Base-by-base conservation (phyloP, 2,888 invertebrate species). In the Ernsta delagoae region DNA sequence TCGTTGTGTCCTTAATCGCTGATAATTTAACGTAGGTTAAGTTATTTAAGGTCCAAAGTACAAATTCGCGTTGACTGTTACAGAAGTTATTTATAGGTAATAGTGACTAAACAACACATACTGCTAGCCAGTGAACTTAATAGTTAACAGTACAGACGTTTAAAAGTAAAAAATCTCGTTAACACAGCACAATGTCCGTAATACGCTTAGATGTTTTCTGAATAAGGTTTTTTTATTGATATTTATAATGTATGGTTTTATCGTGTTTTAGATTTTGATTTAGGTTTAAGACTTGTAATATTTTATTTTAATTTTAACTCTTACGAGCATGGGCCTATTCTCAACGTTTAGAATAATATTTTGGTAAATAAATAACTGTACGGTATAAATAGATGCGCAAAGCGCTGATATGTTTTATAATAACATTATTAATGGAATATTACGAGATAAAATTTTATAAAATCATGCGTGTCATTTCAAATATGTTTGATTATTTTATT, bases 181-280 rank as follows among this genome's bases (percentile, higher is more conserved):
- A 62, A 70, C 53, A 78, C 78, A 84, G 90, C 91, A 90, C 90
- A 90, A 89, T 77, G 78, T 77, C 79, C 78, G 73, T 70, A 75
- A 81, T 89, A 87, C 85, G 88, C 87, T 88, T 89, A 87, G 80
- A 79, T 84, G 78, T 80, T 24, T 50, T 84, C 80, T 82, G 80
- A 84, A 77, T 77, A 75, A 68, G 63, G 34, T 54, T 56, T 71
- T 85, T 84, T 82, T 60, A 34, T 59, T 73, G 75, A 76, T 84
- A 83, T 86, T 84, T 85, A 82, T 85, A 73, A 77, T 78, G 73
- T 82, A 48, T 84, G 65, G 73, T 74, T 71, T 65, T 60, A 70
- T 43, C 34, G 64, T 72, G 73, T 78, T 77, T 80, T 77, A 78
- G 74, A 74, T 79, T 85, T 83, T 81, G 81, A 83, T 77, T 75